Evolutionary conservation across 2,888 invertebrate species (phyloP).

Genomic region (Spisula subtruncata): DNA sequence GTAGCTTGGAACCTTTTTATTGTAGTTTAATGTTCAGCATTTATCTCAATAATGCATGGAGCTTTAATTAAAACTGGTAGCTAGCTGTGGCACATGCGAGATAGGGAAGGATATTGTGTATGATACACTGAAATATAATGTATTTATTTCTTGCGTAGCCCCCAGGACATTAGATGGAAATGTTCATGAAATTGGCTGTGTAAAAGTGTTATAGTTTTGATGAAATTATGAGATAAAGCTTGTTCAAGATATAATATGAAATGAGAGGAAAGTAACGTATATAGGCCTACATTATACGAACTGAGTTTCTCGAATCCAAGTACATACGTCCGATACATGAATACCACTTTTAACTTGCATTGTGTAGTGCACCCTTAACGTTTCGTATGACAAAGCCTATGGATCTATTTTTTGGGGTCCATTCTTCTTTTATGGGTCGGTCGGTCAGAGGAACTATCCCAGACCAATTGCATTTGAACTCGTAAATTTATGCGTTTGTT

Average conservation of each 20-base stretch:
- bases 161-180: slow-evolving; percentile 15
- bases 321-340: no score
- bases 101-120: not conserved
- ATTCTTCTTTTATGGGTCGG: no score
- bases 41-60: slow-evolving; percentile 40
- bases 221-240: not conserved
- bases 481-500: no score
- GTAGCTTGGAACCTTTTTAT: slow-evolving; percentile 49
- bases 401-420: no score
- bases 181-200: not conserved
- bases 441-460: no score
- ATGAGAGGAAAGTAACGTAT: not conserved
- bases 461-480: no score
- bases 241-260: not conserved
- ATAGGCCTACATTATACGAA: no score
- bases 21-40: slow-evolving; percentile 31
- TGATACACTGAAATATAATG: not conserved
- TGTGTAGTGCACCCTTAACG: no score
- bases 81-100: slow-evolving; percentile 6
- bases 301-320: no score
- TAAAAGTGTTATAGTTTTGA: slow-evolving; percentile 18
- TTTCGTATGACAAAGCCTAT: no score
- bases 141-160: slow-evolving; percentile 12
- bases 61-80: slow-evolving; percentile 34
- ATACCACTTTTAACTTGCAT: no score